Base-by-base conservation (phyloP, 2,797 vertebrate genomes). In the Spinus olivaceus region DNA sequence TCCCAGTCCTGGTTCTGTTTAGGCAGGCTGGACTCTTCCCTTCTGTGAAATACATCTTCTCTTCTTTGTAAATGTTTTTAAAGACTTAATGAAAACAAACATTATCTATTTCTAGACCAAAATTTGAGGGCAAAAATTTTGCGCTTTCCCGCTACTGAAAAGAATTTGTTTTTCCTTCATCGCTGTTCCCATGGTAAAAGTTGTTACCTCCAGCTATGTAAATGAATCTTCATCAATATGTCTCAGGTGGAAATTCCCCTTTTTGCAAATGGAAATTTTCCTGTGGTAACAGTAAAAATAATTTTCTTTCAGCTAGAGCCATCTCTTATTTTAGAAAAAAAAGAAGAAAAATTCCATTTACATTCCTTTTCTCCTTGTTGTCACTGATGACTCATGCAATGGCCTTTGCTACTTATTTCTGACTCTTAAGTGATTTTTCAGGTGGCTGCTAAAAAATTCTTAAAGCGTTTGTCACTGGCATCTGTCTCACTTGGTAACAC, bases 351-450 rank as follows among this genome's bases (percentile, higher is more conserved):
- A 78, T 65, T 90, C 65, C 42, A 37, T 89, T 81, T 14, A 9
- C 81, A 83, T 93, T 94, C 93, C 89, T 89, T 87, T 86, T 73
- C 47, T 82, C 69, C 76, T 90, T 51, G 49, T 72, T 92, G 91
- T 80, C 80, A 42, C 11, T 35, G 59, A n/a, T 96, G 95, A 97
- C 70, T 96, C 96, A 96, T 8, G 33, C 47, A 53, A 9, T 41
- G 86, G 81, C 76, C 69, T 95, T 91, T 85, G 71, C 83, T 90
- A 5, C 92, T 97, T 54, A 39, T 63, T 96, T 91, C 94, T 82
- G 88, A 88, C 71, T 86, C 94, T 73, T 97, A 92, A 96, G 91
- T 96, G 92, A 90, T 96, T 95, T 96, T 94, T 96, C 96, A 97
- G 95, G 96, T 96, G 94, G 85, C 82, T 79, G 79, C 71, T 96